Percentiles rank a stretch among this genome's conserved stretches.
These are phyloP conservation scores for Spinus olivaceus DNA, from an alignment of 2,797 vertebrate species.

Conservation along the genomic window DNA sequence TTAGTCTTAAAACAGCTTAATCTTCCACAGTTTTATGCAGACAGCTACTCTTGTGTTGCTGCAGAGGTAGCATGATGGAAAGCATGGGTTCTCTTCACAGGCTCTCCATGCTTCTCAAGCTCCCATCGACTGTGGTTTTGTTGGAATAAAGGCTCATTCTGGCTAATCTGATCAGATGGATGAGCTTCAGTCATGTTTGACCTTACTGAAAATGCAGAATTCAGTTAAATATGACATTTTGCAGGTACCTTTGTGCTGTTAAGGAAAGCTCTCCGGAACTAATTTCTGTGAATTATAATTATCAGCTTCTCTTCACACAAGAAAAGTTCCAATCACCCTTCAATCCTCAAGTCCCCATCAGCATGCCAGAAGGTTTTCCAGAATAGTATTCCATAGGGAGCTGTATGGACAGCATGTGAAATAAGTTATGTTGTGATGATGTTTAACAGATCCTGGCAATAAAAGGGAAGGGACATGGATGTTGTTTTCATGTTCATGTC, in stretches of 20 bases:
- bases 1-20: neutral
- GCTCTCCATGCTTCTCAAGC: neutral
- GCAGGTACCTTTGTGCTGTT: neutral
- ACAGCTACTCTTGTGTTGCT: neutral
- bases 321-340: neutral
- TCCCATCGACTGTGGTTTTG: neutral
- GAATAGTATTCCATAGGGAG: neutral
- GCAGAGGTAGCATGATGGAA: neutral
- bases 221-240: neutral
- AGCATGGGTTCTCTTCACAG: neutral
- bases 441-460: neutral
- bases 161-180: neutral
- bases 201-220: neutral
- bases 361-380: neutral
- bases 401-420: neutral
- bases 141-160: neutral
- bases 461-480: neutral
- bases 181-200: accelerated
- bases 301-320: neutral
- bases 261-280: neutral
- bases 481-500: neutral
- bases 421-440: neutral
- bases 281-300: neutral
- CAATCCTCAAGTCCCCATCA: neutral
- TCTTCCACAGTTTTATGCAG: neutral